Base-by-base conservation (phyloP, 2,888 invertebrate genomes). In the Oligia fasciuncula region DNA sequence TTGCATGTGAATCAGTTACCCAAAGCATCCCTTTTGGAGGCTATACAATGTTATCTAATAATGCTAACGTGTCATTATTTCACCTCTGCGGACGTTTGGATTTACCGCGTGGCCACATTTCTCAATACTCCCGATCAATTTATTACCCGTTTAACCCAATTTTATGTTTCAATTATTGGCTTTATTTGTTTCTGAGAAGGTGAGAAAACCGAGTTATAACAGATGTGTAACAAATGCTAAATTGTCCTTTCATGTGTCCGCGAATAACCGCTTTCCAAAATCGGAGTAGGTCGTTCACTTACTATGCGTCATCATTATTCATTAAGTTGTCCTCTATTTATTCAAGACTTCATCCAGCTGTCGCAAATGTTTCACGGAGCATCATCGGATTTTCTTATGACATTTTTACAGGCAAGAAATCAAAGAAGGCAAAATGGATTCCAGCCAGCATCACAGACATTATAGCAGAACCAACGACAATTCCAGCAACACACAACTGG, bases 341-440 rank as follows among this genome's bases (percentile, higher is more conserved):
- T 60, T 65, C 66, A 51, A 67, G 65, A 77, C 88, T 82, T 86
- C 89, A 79, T 83, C 84, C 74, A 86, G 84, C 84, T 83, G 88
- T 82, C 85, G 84, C 80, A 75, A 85, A 78, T 81, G 74, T 81
- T 85, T 86, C 77, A 84, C 19, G 29, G 29, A 77, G 79, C 84
- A 87, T 81, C 73, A 76, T 63, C 49, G 54, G 40, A 77, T 82
- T 80, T 87, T 82, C 84, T 79, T 80, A 76, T 82, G 75, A 77
- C 84, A 76, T 84, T 88, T 85, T 90, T 94, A 80, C 97, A 98
- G 98, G 97, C 96, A 99, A 98, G 97, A 99, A 98, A 97, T 98
- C 97, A 94, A 98, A 98, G 97, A 99, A 98, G 97, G 97, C 97
- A 95, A 99, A 98, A 97, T 98, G 98, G 94, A 98, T 98, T 94